Base-by-base conservation (phyloP, 1,140 invertebrate species). In the Drosophila melanica region DNA sequence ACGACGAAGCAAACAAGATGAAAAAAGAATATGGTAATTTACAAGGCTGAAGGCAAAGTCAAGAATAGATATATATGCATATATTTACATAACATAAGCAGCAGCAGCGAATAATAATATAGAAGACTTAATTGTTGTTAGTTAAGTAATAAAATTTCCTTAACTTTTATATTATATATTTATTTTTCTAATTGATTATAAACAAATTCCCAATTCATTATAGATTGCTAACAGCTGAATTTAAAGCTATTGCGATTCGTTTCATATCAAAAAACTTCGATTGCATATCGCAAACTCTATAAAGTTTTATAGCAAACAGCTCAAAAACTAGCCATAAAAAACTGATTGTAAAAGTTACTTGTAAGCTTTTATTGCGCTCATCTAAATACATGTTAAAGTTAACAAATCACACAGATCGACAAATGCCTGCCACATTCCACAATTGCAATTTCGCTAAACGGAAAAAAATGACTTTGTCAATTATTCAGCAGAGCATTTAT, bases 21-120 rank as follows among this genome's bases (percentile, higher is more conserved):
- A 14, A n/a, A 20, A 48, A 30, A 55, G 27, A 55, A 37, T 39
- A 33, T 54, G 51, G 4, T 16, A 37, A 70, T 65, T 44, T 14
- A 30, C 39, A 0, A 45, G 42, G 6, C 42, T 7, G 27, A 16
- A 3, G 20, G 20, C 20, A 44, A 16, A 45, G 42, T 18, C 16
- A 20, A 10, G 18, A 10, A 16, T 18, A 45, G 1, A 18, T 18
- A 18, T 8, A 18, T 44, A 8, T 44, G 5, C 18, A 1, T 37
- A 53, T 11, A 53, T 39, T 14, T 42, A 14, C n/a, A 18, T 16
- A 4, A 16, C 14, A 27, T 27, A 27, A 4, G 23, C 27, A 7
- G 5, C 6, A 35, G 9, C 33, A 10, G 1, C 9, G 33, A 9
- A 9, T 35, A 35, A 35, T 9, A 35, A 35, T 35, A 10, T 3